Evolutionary conservation across 2,888 invertebrate genomes (phyloP).

Genomic region (Parapristionchus giblindavisi): DNA sequence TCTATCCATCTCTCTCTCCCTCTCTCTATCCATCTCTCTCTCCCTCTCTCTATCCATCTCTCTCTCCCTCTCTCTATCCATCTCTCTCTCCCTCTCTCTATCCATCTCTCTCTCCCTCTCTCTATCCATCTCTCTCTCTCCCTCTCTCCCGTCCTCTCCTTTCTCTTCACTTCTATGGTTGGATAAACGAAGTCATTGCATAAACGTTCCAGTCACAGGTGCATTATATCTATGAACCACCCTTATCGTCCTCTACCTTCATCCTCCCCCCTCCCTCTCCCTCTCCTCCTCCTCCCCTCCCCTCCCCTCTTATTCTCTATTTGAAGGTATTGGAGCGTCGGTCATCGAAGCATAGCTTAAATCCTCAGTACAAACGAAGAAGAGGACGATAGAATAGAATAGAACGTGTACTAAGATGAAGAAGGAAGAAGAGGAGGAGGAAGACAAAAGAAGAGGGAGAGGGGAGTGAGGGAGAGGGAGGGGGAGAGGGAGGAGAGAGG

Average conservation of each 20-base stretch:
- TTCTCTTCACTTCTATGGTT: background rate
- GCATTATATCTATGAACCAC: background rate
- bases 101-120: conserved; percentile 3
- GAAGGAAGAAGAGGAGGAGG: conserved; percentile 3
- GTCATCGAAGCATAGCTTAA: conserved; percentile 22
- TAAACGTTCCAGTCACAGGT: conserved; percentile 30
- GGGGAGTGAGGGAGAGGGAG: background rate
- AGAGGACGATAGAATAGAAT: background rate
- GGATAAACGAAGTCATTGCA: conserved; percentile 26
- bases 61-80: conserved; percentile 12
- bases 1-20: too few relatives aligned
- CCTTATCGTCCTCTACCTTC: conserved; percentile 6
- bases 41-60: conserved; percentile 16
- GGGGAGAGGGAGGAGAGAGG: background rate
- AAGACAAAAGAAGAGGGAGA: conserved; percentile 3
- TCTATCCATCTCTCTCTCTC: conserved; percentile 14
- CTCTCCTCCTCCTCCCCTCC: background rate
- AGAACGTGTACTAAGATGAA: background rate
- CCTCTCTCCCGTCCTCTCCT: conserved; percentile 11
- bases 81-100: background rate
- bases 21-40: background rate
- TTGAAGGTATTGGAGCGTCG: conserved; percentile 11
- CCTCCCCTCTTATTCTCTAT: conserved; percentile 1
- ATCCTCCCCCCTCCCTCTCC: too few relatives aligned
- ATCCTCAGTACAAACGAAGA: conserved; percentile 25